These are phyloP conservation scores for Bovichtus variegatus DNA, from an alignment of 2,797 vertebrate genomes.

Conservation along the genomic window DNA sequence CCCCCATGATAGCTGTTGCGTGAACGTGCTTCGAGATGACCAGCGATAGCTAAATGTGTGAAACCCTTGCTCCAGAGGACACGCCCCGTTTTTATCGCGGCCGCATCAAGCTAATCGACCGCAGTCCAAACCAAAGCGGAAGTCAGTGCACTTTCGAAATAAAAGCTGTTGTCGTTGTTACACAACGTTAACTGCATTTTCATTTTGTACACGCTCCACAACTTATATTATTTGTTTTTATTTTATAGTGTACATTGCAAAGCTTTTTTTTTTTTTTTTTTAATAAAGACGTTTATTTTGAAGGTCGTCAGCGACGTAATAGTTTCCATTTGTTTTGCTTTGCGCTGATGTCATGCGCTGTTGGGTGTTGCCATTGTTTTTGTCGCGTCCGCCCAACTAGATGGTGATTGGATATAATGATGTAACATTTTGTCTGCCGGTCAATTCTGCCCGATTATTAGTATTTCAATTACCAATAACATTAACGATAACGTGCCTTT, in stretches of 20 bases:
- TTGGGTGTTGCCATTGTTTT: not conserved
- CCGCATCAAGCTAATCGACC: not conserved
- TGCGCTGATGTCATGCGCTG: not conserved
- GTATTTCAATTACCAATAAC: not conserved
- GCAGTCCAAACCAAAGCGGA: not conserved
- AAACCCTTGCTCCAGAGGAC: rapidly evolving
- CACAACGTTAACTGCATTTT: no score
- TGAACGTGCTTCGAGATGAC: rapidly evolving
- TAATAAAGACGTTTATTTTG: constrained; percentile 22
- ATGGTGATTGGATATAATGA: not conserved
- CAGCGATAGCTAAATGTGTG: rapidly evolving
- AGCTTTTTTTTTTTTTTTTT: rapidly evolving
- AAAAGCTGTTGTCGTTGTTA: not conserved
- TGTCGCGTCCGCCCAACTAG: rapidly evolving
- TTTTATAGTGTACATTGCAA: no score
- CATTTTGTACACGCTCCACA: not conserved
- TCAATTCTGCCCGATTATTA: not conserved
- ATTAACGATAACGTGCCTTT: no score
- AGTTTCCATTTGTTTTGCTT: not conserved
- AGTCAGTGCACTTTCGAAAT: not conserved
- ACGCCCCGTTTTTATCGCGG: not conserved
- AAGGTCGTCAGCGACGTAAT: not conserved
- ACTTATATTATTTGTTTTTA: not conserved
- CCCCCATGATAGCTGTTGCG: constrained; percentile 21
- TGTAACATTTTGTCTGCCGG: not conserved